These are phyloP conservation scores for Eupeodes latifasciatus DNA, from an alignment of 2,888 invertebrate species.

Conservation along the genomic window DNA sequence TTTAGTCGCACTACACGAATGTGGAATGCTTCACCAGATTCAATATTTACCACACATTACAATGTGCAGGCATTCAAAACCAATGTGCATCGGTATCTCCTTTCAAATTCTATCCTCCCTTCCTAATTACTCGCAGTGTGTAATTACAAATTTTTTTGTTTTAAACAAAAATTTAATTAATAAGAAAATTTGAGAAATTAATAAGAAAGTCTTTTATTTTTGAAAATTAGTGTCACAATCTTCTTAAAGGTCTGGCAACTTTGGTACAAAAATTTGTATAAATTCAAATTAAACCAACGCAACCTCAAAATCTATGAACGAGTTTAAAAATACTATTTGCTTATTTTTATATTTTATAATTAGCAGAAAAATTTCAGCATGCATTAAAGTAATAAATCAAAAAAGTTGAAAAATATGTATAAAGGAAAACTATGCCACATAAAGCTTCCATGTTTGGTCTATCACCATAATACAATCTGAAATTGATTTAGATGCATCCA, in stretches of 20 bases:
- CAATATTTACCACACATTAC: too few species aligned
- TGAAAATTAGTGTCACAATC: too few species aligned
- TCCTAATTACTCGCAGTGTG: too few species aligned
- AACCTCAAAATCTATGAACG: background rate
- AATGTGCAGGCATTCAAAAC: too few species aligned
- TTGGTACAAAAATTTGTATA: background rate
- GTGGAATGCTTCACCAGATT: too few species aligned
- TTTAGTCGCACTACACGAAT: too few species aligned
- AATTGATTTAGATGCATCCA: constrained; percentile 46
- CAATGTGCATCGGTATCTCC: too few species aligned
- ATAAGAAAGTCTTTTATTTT: too few species aligned
- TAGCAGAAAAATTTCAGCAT: constrained; percentile 55
- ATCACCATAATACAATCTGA: constrained; percentile 42
- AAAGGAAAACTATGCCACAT: constrained; percentile 47
- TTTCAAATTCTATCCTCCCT: too few species aligned
- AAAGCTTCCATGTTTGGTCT: constrained; percentile 50
- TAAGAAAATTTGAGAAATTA: too few species aligned
- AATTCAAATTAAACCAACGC: background rate
- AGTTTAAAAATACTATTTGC: constrained; percentile 25
- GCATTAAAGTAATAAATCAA: constrained; percentile 50
- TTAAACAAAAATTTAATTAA: too few species aligned
- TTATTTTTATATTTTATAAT: constrained; percentile 28
- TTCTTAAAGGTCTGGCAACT: background rate
- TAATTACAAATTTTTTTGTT: too few species aligned
- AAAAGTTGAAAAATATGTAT: background rate